Evolutionary conservation across 2,888 invertebrate species (phyloP), one percentile per base, ranked within the genome.

Genomic region (Mythimna vitellina): DNA sequence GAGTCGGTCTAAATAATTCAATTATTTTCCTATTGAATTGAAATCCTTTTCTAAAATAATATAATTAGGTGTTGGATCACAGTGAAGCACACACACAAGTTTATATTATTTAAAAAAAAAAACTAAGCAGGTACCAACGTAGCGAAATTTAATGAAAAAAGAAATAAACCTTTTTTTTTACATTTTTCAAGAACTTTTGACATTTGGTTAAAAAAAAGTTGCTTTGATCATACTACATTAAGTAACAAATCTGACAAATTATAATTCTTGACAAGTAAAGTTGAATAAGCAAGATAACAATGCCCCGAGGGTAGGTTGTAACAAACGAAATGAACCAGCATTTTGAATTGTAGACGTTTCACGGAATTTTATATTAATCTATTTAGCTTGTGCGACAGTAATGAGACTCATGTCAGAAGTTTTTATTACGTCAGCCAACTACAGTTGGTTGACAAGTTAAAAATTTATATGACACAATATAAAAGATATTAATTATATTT

Each of bases 211-310:
- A 69, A 64, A 64, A 58, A 65, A 71, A 60, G 22, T 65, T 61
- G n/a, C 63, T 80, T 75, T 66, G 65, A 70, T 66, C 62, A 22
- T 20, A 20, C 25, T 65, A 71, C 46, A 46, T 46, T 49, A 25
- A 22, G 25, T 62, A n/a, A 63, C 58, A 49, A 68, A 53, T 56
- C 56, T 73, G 51, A 56, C 20, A 62, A 70, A 67, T 70, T 46
- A 46, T 46, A 81, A 74, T 68, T 53, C 53, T 70, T 70, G 35
- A 54, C 46, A 76, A 56, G 53, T 53, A 61, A 65, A 73, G 73
- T 72, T 69, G 35, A 73, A 68, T 60, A 61, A 60, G 8, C 54
- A 65, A 70, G 56, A 57, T 77, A 71, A 78, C 32, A 32, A 74
- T 38, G 57, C 54, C 81, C 22, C 6, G 12, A 56, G 62, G 69